Evolutionary conservation across 2,797 vertebrate species (phyloP).

Genomic region (Clarias pachynema): DNA sequence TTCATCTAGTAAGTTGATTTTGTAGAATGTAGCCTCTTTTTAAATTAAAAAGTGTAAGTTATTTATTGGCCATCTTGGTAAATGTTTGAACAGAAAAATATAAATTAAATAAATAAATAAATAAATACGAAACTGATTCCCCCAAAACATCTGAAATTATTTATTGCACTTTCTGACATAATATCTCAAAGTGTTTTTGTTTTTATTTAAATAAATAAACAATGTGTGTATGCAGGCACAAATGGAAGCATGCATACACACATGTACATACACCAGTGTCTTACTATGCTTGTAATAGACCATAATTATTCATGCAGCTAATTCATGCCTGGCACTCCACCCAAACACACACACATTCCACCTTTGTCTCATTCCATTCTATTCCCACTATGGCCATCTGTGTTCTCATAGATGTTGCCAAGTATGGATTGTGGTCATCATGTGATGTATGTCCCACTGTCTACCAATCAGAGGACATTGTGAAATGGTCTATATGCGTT

Average conservation of each 20-base stretch:
- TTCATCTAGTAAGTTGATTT: background rate
- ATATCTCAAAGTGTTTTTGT: background rate
- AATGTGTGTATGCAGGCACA: background rate
- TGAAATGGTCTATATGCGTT: background rate
- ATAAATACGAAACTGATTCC: background rate
- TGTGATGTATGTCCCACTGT: constrained; percentile 30
- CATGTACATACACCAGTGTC: background rate
- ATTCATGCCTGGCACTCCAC: background rate
- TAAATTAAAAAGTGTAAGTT: background rate
- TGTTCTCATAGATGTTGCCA: constrained; percentile 45
- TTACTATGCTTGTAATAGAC: background rate
- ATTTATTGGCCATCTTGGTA: background rate
- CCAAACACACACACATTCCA: background rate
- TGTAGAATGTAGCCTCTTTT: background rate
- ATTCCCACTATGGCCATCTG: constrained; percentile 45
- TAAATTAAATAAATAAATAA: background rate
- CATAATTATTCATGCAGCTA: background rate
- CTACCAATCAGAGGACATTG: constrained; percentile 25
- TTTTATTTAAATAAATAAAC: constrained; percentile 16
- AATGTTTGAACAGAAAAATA: background rate
- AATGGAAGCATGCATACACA: constrained; percentile 15
- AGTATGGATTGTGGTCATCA: constrained; percentile 47
- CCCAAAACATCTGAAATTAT: background rate
- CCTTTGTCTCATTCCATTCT: constrained; percentile 19
- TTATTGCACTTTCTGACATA: background rate